Evolutionary conservation across 2,113 vertebrate species (phyloP), one percentile per base, ranked within the genome.

Genomic region (Bos taurus): DNA sequence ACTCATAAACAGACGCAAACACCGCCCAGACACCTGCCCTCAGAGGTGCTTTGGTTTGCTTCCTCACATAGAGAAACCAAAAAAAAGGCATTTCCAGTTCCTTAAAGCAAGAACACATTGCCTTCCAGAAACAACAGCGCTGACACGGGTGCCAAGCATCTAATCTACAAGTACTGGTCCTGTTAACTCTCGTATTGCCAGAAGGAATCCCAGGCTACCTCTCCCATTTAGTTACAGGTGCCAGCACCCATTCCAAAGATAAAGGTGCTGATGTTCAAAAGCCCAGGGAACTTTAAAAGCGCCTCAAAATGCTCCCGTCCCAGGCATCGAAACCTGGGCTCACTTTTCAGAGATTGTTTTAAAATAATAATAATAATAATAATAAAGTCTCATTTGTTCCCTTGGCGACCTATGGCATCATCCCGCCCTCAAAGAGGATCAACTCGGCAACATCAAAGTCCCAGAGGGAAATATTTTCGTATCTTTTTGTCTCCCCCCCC

Each of bases 271-370:
- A 6, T 3, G 56, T 9, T 62, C 94, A 60, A 87, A 93, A 83
- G 26, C 52, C 94, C 33, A 17, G 54, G 2, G 43, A 92, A 97
- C 95, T 98, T 96, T 88, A 78, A 21, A 86, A 86, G 93, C 89
- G n/a, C 56, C 56, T 86, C 21, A 7, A 78, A 6, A 84, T 1
- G 80, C 56, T 30, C 33, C 52, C 1, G 90, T 33, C 83, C 8
- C 78, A 4, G 56, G 50, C 62, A 4, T 13, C 3, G 10, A 62
- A 48, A 50, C n/a, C 33, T 1, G 43, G 59, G 80, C 74, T 92
- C 64, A 54, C 97, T 97, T 93, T 88, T 43, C 84, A 12, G 48
- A 56, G 83, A 77, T 3, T 59, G 26, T 43, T 48, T 48, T 48
- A 48, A 48, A 48, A 48, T 48, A 48, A 48, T 48, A 36, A 15